Base-by-base conservation (phyloP, 2,797 vertebrate species). In the Gadopsis marmoratus region DNA sequence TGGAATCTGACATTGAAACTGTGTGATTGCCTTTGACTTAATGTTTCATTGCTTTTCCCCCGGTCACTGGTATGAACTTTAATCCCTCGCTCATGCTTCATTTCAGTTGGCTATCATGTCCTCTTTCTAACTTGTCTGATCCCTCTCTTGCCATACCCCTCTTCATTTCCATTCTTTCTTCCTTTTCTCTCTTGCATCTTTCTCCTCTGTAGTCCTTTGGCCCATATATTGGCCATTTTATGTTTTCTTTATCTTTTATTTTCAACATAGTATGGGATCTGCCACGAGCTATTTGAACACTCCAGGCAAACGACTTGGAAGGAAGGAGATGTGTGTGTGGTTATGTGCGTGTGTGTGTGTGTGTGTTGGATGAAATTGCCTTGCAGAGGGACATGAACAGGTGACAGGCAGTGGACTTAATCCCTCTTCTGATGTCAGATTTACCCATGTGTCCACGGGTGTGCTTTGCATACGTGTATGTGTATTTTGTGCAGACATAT, bases 391-490 rank as follows among this genome's bases (percentile, higher is more conserved):
- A 93, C 83, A 48, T 79, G 87, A 94, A 93, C 94, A 94, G 94
- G 92, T 94, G 94, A 92, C 85, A 71, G 88, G 84, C 87, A 86
- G 77, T 13, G 48, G 55, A 70, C 85, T 77, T 93, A 93, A 94
- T 93, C 91, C 89, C 61, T 61, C 84, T 77, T 91, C 85, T 91
- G 83, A 92, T 89, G 89, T 88, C 86, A 85, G 84, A 79, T 85
- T 80, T 86, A 74, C 71, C 71, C 81, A 51, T 82, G 81, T 86
- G 82, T 88, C 82, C 83, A 45, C 1, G 69, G 62, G 69, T 87
- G 86, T 89, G 85, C 81, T 91, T 71, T 86, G 78, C 83, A 86
- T 78, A 83, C 89, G 88, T 91, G 88, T 92, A 83, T 68, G 89
- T 90, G 87, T 91, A 62, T 88, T 88, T 89, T 85, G 87, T 89